Percentiles rank a stretch among this genome's conserved stretches.
phyloP scores from a whole-genome alignment of 1,140 invertebrate species.

The Leptinotarsa lineolata region DNA sequence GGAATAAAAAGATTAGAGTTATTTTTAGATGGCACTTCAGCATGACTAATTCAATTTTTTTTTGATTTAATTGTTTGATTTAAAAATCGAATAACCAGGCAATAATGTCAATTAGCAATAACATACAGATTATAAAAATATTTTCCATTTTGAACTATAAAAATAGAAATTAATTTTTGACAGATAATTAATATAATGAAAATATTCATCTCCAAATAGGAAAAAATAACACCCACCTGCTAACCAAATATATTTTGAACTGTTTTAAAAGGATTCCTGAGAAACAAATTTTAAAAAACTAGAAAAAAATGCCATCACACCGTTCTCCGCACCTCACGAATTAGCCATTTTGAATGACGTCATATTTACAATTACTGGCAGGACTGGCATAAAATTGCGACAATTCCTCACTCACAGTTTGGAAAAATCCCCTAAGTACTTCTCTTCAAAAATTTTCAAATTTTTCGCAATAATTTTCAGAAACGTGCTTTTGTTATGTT shows the following conservation, averaged over 20 bases:
- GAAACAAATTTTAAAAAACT: conserved; percentile 21
- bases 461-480: no score
- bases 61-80: conserved; percentile 16
- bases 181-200: not conserved
- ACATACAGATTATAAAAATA: no score
- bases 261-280: not conserved
- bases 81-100: not conserved
- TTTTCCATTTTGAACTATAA: not conserved
- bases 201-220: not conserved
- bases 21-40: conserved; percentile 25
- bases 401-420: no score
- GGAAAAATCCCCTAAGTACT: no score
- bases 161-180: not conserved
- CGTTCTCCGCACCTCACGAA: not conserved
- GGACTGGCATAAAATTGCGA: no score
- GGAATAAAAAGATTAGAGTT: conserved; percentile 26
- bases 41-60: conserved; percentile 3
- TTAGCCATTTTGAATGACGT: conserved; percentile 28
- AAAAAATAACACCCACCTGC: conserved; percentile 15
- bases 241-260: conserved; percentile 17
- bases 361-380: conserved; percentile 18
- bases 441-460: no score
- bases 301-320: conserved; percentile 18
- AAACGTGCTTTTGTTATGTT: no score
- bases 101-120: not conserved